Percentiles rank a stretch among this genome's conserved stretches.
Conservation (phyloP, 2,888 invertebrate species). For the Morpho deidamia region DNA sequence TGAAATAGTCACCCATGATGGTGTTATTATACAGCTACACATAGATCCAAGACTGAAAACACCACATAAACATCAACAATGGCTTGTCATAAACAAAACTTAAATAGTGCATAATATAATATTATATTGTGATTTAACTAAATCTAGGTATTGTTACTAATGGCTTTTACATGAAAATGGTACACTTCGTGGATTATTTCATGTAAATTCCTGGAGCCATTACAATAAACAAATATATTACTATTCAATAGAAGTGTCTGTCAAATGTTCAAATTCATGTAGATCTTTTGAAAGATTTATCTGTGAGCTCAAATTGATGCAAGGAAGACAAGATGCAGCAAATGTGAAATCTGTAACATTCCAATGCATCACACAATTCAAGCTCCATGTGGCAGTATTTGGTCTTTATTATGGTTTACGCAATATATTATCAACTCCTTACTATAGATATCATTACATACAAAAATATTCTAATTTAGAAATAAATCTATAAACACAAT, state of each 20-base stretch:
- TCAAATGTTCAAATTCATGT: conserved; percentile 9
- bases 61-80: conserved; percentile 41
- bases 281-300: conserved; percentile 15
- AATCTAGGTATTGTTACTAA: conserved; percentile 47
- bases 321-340: conserved; percentile 14
- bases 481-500: conserved; percentile 30
- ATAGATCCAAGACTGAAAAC: conserved; percentile 31
- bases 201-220: conserved; percentile 6
- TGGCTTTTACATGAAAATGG: conserved; percentile 30
- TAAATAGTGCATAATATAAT: conserved; percentile 49
- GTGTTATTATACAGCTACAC: conserved; percentile 27
- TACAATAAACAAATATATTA: conserved; percentile 17
- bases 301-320: conserved; percentile 3
- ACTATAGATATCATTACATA: conserved; percentile 23
- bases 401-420: conserved; percentile 24
- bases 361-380: conserved; percentile 12
- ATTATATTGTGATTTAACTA: conserved; percentile 53
- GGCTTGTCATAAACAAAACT: conserved; percentile 50
- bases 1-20: conserved; percentile 15
- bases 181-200: conserved; percentile 48
- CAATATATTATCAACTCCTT: conserved; percentile 25
- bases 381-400: conserved; percentile 23
- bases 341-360: background rate
- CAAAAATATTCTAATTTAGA: conserved; percentile 30
- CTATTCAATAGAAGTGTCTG: conserved; percentile 21